A percentile compares a stretch with the other conserved stretches of the same genome.
Evolutionary conservation across 64 coral and sea anemone species (phyloP).

Genomic region (Astreopora myriophthalma): DNA sequence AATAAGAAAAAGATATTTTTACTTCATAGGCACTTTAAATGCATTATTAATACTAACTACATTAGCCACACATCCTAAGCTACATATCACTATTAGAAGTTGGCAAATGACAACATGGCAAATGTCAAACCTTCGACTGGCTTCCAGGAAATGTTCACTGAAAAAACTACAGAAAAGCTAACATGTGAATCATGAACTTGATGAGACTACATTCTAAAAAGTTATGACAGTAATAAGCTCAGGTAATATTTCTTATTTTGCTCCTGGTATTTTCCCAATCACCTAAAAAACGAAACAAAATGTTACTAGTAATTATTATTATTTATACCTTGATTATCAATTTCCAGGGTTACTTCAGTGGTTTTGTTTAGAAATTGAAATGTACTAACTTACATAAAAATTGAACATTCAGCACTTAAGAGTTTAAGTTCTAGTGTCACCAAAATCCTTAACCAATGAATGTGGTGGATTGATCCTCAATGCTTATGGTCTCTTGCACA

Average conservation of each 20-base stretch:
- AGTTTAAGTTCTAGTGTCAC: too few relatives aligned
- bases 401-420: too few relatives aligned
- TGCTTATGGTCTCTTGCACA: too few relatives aligned
- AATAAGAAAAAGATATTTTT: too few relatives aligned
- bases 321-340: not conserved
- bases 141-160: not conserved
- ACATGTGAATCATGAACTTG: not conserved
- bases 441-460: too few relatives aligned
- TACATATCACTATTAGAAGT: not conserved
- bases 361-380: too few relatives aligned
- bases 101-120: not conserved
- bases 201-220: not conserved
- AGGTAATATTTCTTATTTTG: constrained; percentile 47
- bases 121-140: not conserved
- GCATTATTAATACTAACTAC: too few relatives aligned
- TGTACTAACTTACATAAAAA: too few relatives aligned
- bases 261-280: constrained; percentile 90
- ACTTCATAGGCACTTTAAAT: too few relatives aligned
- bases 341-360: not conserved
- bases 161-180: not conserved
- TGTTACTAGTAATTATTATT: too few relatives aligned
- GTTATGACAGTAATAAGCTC: not conserved
- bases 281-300: constrained; percentile 73
- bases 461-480: too few relatives aligned
- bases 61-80: not conserved